Evolutionary conservation across 2,888 invertebrate genomes (phyloP).

Genomic region (Thumatha senex): DNA sequence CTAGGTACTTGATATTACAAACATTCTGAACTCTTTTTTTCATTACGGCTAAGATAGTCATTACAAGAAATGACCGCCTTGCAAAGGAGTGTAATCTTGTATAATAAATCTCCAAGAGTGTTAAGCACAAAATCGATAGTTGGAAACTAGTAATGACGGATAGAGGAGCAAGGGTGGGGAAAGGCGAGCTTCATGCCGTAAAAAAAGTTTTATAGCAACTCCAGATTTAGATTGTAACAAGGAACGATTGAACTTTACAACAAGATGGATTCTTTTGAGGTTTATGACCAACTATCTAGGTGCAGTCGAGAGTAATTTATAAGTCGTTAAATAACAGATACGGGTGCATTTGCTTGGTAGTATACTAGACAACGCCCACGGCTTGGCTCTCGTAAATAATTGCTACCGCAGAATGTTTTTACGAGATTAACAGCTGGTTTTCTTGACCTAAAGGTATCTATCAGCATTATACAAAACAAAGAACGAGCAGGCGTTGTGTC

Average conservation of each 20-base stretch:
- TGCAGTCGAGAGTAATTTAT: constrained; percentile 27
- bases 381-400: too few species aligned
- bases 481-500: too few species aligned
- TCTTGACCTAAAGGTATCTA: too few species aligned
- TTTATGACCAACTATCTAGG: constrained; percentile 22
- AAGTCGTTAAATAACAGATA: constrained; percentile 26
- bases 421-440: too few species aligned
- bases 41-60: background rate
- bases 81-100: constrained; percentile 6
- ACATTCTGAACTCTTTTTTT: too few species aligned
- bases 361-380: constrained; percentile 29
- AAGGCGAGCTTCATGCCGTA: background rate
- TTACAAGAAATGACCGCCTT: constrained; percentile 18
- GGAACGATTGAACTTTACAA: constrained; percentile 19
- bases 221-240: constrained; percentile 27
- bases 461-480: too few species aligned
- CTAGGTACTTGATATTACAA: too few species aligned
- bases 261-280: constrained; percentile 13
- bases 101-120: constrained; percentile 23
- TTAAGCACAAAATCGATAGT: constrained; percentile 32
- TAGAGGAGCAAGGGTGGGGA: background rate
- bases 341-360: constrained; percentile 18
- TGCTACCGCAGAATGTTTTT: too few species aligned
- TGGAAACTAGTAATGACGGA: constrained; percentile 18
- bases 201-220: constrained; percentile 16